Percentiles rank a stretch among this genome's conserved stretches.
phyloP scores from a whole-genome alignment of 2,888 invertebrate genomes.

The Deilephila elpenor region DNA sequence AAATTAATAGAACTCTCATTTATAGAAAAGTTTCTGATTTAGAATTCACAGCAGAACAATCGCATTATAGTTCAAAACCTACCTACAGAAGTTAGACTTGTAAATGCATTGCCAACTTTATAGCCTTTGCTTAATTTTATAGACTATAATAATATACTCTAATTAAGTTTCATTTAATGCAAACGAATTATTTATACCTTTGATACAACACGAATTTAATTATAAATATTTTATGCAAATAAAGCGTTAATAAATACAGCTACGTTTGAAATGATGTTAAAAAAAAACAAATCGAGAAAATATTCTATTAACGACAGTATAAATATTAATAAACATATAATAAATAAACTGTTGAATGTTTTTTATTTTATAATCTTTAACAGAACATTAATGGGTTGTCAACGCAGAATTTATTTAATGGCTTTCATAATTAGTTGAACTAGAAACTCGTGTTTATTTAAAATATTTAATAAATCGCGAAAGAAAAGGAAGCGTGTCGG shows the following conservation, averaged over 20 bases:
- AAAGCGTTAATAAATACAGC: neutral
- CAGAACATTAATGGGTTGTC: slow-evolving; percentile 15
- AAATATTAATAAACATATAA: neutral
- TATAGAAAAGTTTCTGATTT: no score
- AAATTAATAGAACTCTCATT: no score
- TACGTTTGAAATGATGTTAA: neutral
- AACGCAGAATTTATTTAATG: slow-evolving; percentile 12
- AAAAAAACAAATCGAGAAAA: neutral
- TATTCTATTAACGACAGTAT: neutral
- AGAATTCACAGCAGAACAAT: no score
- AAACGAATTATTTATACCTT: neutral
- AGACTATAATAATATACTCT: no score
- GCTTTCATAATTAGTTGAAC: slow-evolving; percentile 16
- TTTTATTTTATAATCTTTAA: slow-evolving; percentile 12
- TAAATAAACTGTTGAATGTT: slow-evolving; percentile 12
- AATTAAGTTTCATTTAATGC: neutral
- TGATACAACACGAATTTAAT: neutral
- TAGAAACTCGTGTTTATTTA: slow-evolving; percentile 9
- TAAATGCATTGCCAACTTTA: no score
- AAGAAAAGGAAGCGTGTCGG: slow-evolving; percentile 1
- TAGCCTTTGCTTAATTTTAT: no score
- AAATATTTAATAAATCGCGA: neutral
- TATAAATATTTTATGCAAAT: neutral
- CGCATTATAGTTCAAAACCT: no score
- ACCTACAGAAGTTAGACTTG: no score